These are phyloP conservation scores for Boleophthalmus pectinirostris DNA, from an alignment of 2,113 vertebrate genomes.

Conservation along the genomic window DNA sequence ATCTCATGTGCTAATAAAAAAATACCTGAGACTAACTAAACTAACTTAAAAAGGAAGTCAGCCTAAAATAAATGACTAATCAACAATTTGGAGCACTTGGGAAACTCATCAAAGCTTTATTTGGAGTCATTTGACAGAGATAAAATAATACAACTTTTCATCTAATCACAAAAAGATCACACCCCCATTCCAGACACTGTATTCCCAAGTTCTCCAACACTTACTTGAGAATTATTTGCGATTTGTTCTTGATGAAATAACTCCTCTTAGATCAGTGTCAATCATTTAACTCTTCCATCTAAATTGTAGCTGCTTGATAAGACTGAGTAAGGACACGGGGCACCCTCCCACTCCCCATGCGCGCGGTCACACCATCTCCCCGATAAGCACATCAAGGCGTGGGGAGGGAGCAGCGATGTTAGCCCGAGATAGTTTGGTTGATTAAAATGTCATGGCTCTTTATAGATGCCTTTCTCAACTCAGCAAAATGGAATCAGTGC, in stretches of 20 bases:
- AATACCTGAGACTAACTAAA: too few species aligned
- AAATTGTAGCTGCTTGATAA: conserved; percentile 52
- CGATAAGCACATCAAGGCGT: conserved; percentile 76
- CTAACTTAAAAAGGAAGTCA: too few species aligned
- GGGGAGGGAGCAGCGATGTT: conserved; percentile 74
- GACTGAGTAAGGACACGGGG: conserved; percentile 60
- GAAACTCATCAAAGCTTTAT: not conserved
- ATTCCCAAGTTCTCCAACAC: conserved; percentile 17
- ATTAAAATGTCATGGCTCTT: conserved; percentile 78
- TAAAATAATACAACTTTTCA: not conserved
- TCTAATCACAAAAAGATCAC: not conserved
- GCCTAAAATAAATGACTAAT: not conserved
- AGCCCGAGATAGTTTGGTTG: conserved; percentile 73
- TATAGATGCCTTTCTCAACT: conserved; percentile 76
- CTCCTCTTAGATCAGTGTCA: conserved; percentile 34
- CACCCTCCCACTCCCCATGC: conserved; percentile 71
- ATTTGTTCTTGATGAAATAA: conserved; percentile 37
- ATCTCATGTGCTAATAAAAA: too few species aligned
- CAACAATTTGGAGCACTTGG: not conserved
- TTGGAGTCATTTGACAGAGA: not conserved
- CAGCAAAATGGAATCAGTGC: conserved; percentile 73
- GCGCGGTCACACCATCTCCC: conserved; percentile 65
- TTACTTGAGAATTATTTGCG: conserved; percentile 21
- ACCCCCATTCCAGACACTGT: not conserved
- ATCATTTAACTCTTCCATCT: conserved; percentile 41